phyloP scores from a whole-genome alignment of 2,797 vertebrate genomes.

The Lacerta bilineata region DNA sequence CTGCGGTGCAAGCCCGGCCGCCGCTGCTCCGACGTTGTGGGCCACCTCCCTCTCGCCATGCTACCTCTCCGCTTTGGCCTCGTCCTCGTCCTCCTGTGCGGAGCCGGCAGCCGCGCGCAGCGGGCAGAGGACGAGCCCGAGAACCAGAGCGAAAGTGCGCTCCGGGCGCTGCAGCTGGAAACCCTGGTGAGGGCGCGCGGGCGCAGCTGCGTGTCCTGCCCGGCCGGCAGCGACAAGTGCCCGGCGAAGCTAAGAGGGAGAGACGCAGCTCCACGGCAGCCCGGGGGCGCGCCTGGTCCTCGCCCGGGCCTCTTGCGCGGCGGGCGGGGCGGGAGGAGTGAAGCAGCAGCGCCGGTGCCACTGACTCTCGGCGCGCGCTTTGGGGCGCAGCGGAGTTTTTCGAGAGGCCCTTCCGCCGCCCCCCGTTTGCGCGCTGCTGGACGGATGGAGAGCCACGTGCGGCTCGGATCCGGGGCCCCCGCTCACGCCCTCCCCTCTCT shows the following conservation, averaged over 20 bases:
- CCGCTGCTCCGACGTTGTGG: background rate
- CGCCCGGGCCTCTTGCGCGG: too few species aligned
- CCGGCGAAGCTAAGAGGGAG: background rate
- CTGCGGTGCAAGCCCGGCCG: background rate
- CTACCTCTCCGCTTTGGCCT: background rate
- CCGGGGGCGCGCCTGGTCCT: background rate
- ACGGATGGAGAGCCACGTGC: background rate
- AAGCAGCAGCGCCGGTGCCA: too few species aligned
- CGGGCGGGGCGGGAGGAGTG: too few species aligned
- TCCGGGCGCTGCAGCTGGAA: slow-evolving; percentile 75
- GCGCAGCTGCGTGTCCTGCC: background rate
- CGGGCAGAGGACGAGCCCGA: slow-evolving; percentile 5
- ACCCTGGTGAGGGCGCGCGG: slow-evolving; percentile 74
- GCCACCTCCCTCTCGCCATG: background rate
- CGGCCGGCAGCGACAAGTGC: background rate
- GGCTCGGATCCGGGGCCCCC: background rate
- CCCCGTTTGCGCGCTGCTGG: background rate
- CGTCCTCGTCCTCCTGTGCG: background rate
- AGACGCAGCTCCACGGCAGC: background rate
- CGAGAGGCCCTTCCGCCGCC: background rate
- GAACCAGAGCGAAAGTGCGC: slow-evolving; percentile 69
- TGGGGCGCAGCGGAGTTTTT: background rate
- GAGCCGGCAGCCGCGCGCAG: background rate
- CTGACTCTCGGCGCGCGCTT: too few species aligned
- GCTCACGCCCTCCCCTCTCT: background rate